These are phyloP conservation scores for human (Homo sapiens) DNA, from an alignment of 2,113 vertebrate species.

Conservation along the genomic window DNA sequence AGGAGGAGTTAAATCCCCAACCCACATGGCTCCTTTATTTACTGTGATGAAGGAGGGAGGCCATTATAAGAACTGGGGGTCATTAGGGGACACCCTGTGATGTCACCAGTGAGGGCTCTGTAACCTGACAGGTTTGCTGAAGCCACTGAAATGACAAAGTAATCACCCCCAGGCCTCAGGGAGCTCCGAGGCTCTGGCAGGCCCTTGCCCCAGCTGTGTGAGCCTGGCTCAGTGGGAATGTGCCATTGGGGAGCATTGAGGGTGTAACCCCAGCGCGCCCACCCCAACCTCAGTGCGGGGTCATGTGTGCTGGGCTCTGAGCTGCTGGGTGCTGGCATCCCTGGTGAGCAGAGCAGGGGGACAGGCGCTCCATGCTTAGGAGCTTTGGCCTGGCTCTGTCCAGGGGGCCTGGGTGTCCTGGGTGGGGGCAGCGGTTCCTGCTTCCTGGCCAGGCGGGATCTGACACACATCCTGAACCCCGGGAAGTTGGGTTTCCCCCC, in stretches of 20 bases:
- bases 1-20: slow-evolving; percentile 56
- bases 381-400: background rate
- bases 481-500: background rate
- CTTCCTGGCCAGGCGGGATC: background rate
- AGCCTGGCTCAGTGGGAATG: background rate
- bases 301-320: background rate
- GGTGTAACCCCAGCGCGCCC: background rate
- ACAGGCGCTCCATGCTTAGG: background rate
- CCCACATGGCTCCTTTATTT: slow-evolving; percentile 75
- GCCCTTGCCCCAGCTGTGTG: background rate
- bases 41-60: slow-evolving; percentile 58
- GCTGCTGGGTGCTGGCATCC: background rate
- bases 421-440: background rate
- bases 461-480: background rate
- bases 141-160: background rate
- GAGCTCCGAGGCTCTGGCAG: background rate
- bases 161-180: background rate
- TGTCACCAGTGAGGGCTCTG: background rate
- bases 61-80: slow-evolving; percentile 45
- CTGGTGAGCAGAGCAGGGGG: background rate
- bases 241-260: too few relatives aligned
- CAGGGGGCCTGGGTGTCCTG: background rate
- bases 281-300: accelerated
- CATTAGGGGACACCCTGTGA: slow-evolving; percentile 36
- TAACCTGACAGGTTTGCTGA: background rate